Base-by-base conservation (phyloP, 2,888 invertebrate genomes). In the Auanema sp. region DNA sequence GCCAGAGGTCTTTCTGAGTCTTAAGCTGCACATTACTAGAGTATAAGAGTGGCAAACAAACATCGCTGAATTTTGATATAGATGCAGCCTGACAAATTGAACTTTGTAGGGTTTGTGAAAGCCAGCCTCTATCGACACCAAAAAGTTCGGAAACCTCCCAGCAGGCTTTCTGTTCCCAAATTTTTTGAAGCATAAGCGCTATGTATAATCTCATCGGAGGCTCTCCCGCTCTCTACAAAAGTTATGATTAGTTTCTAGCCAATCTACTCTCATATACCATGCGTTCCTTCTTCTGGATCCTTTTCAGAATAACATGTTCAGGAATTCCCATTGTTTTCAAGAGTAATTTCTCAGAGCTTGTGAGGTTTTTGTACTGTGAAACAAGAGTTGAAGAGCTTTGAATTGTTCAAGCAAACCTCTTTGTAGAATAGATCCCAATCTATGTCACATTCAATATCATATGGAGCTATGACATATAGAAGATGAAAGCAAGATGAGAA, bases 391-490 rank as follows among this genome's bases (percentile, higher is more conserved):
- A n/a, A n/a, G n/a, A n/a, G n/a, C n/a, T n/a, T n/a, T n/a, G n/a
- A n/a, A n/a, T n/a, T n/a, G n/a, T n/a, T n/a, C 16, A 12, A n/a
- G 18, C 16, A 12, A 58, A 78, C 78, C 68, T 76, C 67, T 11
- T 69, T 53, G 54, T 75, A 66, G 56, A 78, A 79, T 1, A 78
- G 41, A 62, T 80, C 76, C 79, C 77, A 79, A 61, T 78, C 72
- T 43, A 79, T 66, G 14, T 64, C 54, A 52, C 73, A 73, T 6
- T 23, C 51, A n/a, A 72, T 64, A 54, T 91, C 90, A 83, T 91
- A 89, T 14, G 92, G 91, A 21, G 92, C 91, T 60, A 94, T 90
- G 41, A 95, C 86, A 86, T 91, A 94, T 57, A 96, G 86, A 21
- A 97, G 87, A 85, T 97, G 96, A 43, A 93, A 87, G 80, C 90